Conservation (phyloP, 2,888 invertebrate genomes). For the Eucera pruinosa region DNA sequence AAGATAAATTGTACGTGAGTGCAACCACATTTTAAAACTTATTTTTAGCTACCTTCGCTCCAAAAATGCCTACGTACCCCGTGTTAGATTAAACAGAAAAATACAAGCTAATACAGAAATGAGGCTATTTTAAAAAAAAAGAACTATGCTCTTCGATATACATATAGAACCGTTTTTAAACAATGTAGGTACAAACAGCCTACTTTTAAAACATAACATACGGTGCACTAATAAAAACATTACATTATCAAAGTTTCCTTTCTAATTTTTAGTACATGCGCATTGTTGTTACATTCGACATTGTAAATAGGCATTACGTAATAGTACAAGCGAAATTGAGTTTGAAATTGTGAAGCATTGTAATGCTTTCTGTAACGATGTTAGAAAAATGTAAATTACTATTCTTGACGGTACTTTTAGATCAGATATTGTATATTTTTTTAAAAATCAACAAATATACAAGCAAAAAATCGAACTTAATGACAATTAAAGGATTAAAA, state of each 20-base stretch:
- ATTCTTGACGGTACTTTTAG: too few relatives aligned
- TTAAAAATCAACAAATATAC: too few relatives aligned
- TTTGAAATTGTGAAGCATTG: too few relatives aligned
- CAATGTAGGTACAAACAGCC: not conserved
- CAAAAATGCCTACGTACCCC: conserved; percentile 31
- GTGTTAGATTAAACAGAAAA: conserved; percentile 41
- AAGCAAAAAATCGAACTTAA: too few relatives aligned
- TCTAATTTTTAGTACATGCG: not conserved
- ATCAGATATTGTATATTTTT: too few relatives aligned
- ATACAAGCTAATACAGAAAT: conserved; percentile 28
- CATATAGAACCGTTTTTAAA: not conserved
- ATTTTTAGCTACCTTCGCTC: conserved; percentile 37
- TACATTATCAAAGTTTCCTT: not conserved
- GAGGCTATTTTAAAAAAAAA: conserved; percentile 1
- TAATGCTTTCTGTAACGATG: too few relatives aligned
- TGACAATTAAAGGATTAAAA: not conserved
- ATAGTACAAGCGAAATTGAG: too few relatives aligned
- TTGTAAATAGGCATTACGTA: too few relatives aligned
- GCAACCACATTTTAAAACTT: conserved; percentile 20
- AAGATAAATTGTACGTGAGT: conserved; percentile 36
- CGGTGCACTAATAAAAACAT: not conserved
- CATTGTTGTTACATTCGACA: too few relatives aligned
- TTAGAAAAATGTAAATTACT: not conserved
- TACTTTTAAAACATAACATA: not conserved
- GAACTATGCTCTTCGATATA: not conserved